Evolutionary conservation across 1,140 invertebrate genomes (phyloP), one percentile per base, ranked within the genome.

Genomic region (Oryzaephilus surinamensis): DNA sequence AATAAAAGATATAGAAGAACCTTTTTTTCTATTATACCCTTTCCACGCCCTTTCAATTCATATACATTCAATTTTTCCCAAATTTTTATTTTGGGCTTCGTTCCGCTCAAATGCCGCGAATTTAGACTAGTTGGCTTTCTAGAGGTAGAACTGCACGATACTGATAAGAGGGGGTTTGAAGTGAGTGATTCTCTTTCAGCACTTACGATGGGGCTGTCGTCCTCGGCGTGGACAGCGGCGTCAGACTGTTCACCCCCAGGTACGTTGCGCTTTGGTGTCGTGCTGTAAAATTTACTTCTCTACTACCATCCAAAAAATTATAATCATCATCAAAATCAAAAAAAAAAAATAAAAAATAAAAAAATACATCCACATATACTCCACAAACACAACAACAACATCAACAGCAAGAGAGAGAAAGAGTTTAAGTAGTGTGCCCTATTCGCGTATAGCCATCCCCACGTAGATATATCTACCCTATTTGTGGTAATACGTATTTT

Each of bases 101-200:
- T 36, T 36, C 33, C 33, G 33, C 26, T 37, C 34, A 37, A 43
- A 32, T 28, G 23, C 30, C 34, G 30, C 35, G 30, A 38, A 31
- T 33, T 29, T 46, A 46, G 44, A 41, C 34, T 52, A 52, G 51
- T 50, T 32, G 43, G 44, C 43, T 48, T 39, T 47, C 41, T 53
- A 50, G 48, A 50, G 45, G 54, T 57, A 57, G 54, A 50, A 48
- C 38, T 54, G 54, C 52, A 52, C 48, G 51, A 51, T 39, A 52
- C 43, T 50, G 43, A 49, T 48, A 52, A 59, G 45, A 54, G 54
- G 57, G 53, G 55, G 58, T 61, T 61, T 60, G 52, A 59, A 61
- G 53, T 55, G 53, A 54, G 57, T 55, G 46, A 49, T 56, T 61
- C 57, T 61, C 58, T 61, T 61, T 59, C 58, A 61, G 58, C 53